Conservation (phyloP, 2,888 invertebrate species). For the Amphipoea oculea region DNA sequence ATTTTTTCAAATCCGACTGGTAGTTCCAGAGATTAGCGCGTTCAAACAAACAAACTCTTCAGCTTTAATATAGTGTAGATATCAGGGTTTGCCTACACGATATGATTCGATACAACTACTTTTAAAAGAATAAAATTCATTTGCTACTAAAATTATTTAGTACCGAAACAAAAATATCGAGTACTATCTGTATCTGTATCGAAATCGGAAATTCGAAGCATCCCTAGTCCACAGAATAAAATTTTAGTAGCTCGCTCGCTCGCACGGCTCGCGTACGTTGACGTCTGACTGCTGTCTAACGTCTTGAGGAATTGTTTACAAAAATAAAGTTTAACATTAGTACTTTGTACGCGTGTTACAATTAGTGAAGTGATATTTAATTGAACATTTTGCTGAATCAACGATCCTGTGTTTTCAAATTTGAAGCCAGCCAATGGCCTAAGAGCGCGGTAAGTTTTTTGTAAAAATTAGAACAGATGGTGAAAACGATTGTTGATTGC, state of each 20-base stretch:
- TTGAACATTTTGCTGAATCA: neutral
- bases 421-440: slow-evolving; percentile 31
- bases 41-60: no score
- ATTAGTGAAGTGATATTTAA: slow-evolving; percentile 25
- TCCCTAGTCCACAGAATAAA: neutral
- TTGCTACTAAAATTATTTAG: neutral
- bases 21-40: no score
- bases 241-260: neutral
- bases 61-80: no score
- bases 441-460: slow-evolving; percentile 48
- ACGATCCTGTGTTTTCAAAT: neutral
- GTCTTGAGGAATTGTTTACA: slow-evolving; percentile 50
- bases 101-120: neutral
- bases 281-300: slow-evolving; percentile 12
- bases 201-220: neutral
- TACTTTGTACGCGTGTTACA: neutral
- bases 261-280: neutral
- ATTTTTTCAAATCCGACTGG: no score
- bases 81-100: no score
- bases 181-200: neutral
- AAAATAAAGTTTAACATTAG: slow-evolving; percentile 47
- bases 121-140: neutral
- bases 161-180: neutral
- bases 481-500: slow-evolving; percentile 34
- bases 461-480: slow-evolving; percentile 40